Base-by-base conservation (phyloP, 1,140 invertebrate species). In the Leptinotarsa undecemlineata region DNA sequence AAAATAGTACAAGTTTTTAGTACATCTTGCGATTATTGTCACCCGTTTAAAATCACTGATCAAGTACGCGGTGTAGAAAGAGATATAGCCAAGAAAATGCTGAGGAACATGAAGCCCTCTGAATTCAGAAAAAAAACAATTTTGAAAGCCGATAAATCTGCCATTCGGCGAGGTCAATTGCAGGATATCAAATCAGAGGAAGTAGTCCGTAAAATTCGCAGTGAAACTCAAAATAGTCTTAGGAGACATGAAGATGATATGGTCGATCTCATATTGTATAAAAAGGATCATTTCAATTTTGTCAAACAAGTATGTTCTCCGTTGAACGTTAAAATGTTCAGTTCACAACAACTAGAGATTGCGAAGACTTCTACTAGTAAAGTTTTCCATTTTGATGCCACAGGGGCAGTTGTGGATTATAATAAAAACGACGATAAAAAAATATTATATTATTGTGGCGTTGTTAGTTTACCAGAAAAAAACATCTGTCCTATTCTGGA, bases 171-270 rank as follows among this genome's bases (percentile, higher is more conserved):
- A 57, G 51, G 51, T 57, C 51, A 57, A 57, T 57, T 57, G n/a
- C 51, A 57, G 15, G n/a, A 57, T n/a, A 6, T 57, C n/a, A n/a
- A 57, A 57, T 57, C 51, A 57, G 51, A 57, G 14, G 51, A 57
- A 15, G 51, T 57, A 17, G n/a, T 57, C 14, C 14, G 51, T 17
- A n/a, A 57, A n/a, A 15, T 57, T 0, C 51, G 15, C 51, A 57
- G 14, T 17, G 51, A n/a, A n/a, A n/a, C 51, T 5, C 14, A 57
- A 57, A 57, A 57, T 57, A 57, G n/a, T 4, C 11, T 57, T n/a
- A 57, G n/a, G 51, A 57, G 51, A 57, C 51, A 57, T 57, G 51
- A 57, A 15, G n/a, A 57, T n/a, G 51, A 57, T 14, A 57, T 57
- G 51, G 51, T n/a, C 51, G 51, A 57, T 19, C 4, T 57, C 15